A percentile compares a stretch with the other conserved stretches of the same genome.
phyloP scores from a whole-genome alignment of 2,888 invertebrate genomes.

The Homarus gammarus region DNA sequence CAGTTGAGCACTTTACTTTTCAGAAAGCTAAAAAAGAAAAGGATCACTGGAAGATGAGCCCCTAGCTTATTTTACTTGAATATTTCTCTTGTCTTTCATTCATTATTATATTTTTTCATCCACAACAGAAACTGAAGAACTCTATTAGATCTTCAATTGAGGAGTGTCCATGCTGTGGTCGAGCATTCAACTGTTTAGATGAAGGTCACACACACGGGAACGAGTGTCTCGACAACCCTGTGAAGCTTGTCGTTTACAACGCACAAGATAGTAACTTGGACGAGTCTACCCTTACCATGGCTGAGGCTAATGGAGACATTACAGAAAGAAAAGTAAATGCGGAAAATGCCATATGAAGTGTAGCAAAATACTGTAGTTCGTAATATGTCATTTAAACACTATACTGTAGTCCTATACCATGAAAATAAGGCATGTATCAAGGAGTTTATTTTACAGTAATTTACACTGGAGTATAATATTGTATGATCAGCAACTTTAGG shows the following conservation, averaged over 20 bases:
- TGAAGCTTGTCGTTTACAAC: slow-evolving; percentile 50
- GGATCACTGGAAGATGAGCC: too few species aligned
- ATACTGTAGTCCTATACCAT: too few species aligned
- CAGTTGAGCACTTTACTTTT: too few species aligned
- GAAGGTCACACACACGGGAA: slow-evolving; percentile 7
- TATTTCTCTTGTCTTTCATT: neutral
- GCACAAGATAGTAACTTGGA: neutral
- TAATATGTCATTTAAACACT: too few species aligned
- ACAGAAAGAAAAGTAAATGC: slow-evolving; percentile 16
- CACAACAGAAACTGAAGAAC: slow-evolving; percentile 87
- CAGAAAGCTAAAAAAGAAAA: too few species aligned
- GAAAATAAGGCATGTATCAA: too few species aligned
- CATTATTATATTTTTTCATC: slow-evolving; percentile 18
- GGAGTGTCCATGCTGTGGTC: slow-evolving; percentile 82
- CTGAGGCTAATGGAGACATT: neutral
- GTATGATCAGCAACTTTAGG: neutral
- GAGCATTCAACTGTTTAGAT: slow-evolving; percentile 33
- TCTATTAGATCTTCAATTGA: slow-evolving; percentile 88
- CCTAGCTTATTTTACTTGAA: too few species aligned
- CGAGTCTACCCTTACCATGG: neutral
- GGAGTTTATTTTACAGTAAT: too few species aligned
- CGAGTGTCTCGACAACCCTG: neutral
- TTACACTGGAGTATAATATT: neutral
- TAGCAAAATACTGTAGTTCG: too few species aligned
- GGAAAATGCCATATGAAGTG: slow-evolving; percentile 25